Percentiles rank a stretch among this genome's conserved stretches.
Evolutionary conservation across 2,888 invertebrate species (phyloP).

Genomic region (Amblyteles armatorius): DNA sequence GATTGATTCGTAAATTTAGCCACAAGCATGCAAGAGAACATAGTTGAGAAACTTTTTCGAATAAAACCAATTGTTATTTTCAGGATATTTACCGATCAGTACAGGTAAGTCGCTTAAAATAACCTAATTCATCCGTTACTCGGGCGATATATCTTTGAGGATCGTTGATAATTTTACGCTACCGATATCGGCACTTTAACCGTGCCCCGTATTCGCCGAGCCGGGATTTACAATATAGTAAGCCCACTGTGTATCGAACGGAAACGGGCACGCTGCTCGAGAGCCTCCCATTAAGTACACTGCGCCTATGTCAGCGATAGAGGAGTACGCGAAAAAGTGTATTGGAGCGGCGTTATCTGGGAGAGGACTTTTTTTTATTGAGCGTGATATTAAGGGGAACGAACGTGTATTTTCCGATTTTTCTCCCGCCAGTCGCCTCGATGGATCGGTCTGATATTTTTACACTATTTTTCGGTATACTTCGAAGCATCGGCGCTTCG

Average conservation of each 20-base stretch:
- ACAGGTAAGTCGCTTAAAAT: constrained; percentile 81
- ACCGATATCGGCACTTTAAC: neutral
- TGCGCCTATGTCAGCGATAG: constrained; percentile 9
- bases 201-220: neutral
- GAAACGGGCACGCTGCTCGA: neutral
- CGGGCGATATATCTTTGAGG: constrained; percentile 72
- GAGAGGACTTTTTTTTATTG: neutral
- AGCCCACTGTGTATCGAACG: neutral
- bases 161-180: constrained; percentile 31
- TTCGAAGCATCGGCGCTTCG: neutral
- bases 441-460: neutral
- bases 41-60: constrained; percentile 75
- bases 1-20: constrained; percentile 68
- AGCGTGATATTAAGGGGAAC: neutral
- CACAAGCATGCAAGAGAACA: constrained; percentile 77
- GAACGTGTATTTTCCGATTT: neutral
- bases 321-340: neutral
- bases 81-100: constrained; percentile 83
- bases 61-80: constrained; percentile 82
- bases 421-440: too few species aligned
- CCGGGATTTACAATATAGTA: neutral
- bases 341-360: neutral
- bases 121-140: constrained; percentile 67
- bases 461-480: neutral
- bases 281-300: neutral